These are phyloP conservation scores for Pogonomyrmex californicus DNA, from an alignment of 1,140 invertebrate genomes.

Conservation along the genomic window DNA sequence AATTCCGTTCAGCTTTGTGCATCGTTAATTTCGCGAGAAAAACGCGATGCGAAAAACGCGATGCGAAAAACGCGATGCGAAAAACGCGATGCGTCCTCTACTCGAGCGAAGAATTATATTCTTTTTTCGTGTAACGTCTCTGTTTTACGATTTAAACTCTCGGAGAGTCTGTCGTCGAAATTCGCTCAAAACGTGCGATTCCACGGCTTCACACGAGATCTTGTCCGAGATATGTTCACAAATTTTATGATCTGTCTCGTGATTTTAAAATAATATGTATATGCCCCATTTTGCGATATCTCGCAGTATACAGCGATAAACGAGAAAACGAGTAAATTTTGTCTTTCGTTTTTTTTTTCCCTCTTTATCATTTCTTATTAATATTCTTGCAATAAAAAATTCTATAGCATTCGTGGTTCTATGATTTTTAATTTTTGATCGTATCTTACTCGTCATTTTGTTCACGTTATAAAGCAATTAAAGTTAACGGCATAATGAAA, in stretches of 20 bases:
- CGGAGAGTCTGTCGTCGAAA: constrained; percentile 8
- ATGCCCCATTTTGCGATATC: not conserved
- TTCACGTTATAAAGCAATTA: not conserved
- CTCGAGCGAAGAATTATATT: constrained; percentile 8
- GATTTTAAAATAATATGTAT: not conserved
- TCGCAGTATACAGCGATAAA: too few species aligned
- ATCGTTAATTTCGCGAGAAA: constrained; percentile 34
- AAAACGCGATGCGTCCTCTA: not conserved
- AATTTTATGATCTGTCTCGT: constrained; percentile 27
- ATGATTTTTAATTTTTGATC: constrained; percentile 13
- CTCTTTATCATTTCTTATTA: not conserved
- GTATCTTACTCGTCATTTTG: not conserved
- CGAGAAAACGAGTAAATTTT: not conserved
- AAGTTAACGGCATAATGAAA: not conserved
- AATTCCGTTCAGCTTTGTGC: constrained; percentile 31
- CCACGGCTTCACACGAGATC: not conserved
- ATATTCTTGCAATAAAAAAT: not conserved
- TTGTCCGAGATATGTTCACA: not conserved
- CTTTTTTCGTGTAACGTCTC: not conserved
- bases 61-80: not conserved
- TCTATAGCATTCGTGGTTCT: not conserved
- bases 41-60: not conserved
- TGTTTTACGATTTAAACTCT: not conserved
- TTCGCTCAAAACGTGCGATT: constrained; percentile 8
- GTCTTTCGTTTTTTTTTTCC: not conserved